phyloP scores from a whole-genome alignment of 2,113 vertebrate genomes.

The Mobula hypostoma region DNA sequence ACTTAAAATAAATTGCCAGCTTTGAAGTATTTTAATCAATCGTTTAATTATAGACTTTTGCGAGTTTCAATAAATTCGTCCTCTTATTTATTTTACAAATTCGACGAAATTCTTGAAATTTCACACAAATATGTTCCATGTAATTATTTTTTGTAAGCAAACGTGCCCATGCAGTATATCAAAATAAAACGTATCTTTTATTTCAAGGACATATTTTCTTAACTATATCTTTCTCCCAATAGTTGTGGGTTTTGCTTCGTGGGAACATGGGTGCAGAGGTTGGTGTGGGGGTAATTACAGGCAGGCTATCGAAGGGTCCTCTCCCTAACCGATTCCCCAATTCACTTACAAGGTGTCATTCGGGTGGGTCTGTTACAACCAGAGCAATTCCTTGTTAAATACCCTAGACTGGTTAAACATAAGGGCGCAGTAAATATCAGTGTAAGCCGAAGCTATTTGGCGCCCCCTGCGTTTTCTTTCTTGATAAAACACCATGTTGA shows the following conservation, averaged over 20 bases:
- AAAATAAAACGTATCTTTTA: not conserved
- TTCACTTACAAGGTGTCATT: not conserved
- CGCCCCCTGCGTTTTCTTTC: constrained; percentile 5
- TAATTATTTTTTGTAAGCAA: not conserved
- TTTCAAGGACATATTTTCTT: not conserved
- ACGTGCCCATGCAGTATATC: not conserved
- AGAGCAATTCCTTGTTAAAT: not conserved
- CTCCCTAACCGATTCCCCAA: not conserved
- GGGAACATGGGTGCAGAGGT: not conserved
- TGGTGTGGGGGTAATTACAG: not conserved
- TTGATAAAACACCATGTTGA: too few species aligned
- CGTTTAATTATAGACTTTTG: not conserved
- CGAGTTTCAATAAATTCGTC: not conserved
- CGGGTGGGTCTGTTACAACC: not conserved
- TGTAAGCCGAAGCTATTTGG: not conserved
- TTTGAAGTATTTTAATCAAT: not conserved
- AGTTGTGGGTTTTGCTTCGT: not conserved
- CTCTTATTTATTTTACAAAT: not conserved
- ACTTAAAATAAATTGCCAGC: not conserved
- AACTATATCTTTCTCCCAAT: not conserved
- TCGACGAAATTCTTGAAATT: not conserved
- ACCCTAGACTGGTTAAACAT: not conserved
- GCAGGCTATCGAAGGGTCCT: not conserved
- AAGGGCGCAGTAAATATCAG: not conserved
- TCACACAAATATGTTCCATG: not conserved